Conservation (phyloP, 2,113 vertebrate species). For the Passer domesticus region DNA sequence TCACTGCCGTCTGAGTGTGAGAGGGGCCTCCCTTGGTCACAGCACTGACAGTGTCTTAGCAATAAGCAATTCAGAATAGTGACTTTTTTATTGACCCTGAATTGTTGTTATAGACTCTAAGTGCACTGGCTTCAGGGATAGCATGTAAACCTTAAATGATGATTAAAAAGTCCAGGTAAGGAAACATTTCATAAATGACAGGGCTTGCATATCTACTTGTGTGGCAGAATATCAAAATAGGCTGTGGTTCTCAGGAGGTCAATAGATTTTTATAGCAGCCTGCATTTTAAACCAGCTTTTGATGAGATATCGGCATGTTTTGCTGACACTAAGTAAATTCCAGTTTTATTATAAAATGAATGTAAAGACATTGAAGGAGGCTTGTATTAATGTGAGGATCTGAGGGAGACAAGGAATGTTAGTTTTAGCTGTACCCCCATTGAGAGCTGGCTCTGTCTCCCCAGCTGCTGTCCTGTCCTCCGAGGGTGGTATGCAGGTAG, state of each 20-base stretch:
- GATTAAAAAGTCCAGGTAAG: not conserved
- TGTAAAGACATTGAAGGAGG: not conserved
- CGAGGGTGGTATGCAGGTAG: rapidly evolving
- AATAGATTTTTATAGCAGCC: not conserved
- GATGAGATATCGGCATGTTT: not conserved
- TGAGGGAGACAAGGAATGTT: not conserved
- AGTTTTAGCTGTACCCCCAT: rapidly evolving
- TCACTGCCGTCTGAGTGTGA: not conserved
- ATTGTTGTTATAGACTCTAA: not conserved
- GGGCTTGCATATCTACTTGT: not conserved
- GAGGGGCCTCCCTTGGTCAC: not conserved
- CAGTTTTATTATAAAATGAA: not conserved
- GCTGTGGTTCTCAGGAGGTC: conserved; percentile 8
- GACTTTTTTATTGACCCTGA: not conserved
- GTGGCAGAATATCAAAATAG: conserved; percentile 33
- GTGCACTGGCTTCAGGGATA: not conserved
- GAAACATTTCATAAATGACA: conserved; percentile 7
- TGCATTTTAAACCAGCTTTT: not conserved
- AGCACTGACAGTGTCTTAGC: not conserved
- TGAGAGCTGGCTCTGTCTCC: not conserved
- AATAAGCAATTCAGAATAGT: not conserved
- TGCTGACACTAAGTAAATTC: not conserved
- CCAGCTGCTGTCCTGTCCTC: not conserved
- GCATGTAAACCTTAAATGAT: not conserved
- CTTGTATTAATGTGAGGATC: too few species aligned